Conservation (phyloP, 2,888 invertebrate genomes). For the Flabesymbios commensalis region DNA sequence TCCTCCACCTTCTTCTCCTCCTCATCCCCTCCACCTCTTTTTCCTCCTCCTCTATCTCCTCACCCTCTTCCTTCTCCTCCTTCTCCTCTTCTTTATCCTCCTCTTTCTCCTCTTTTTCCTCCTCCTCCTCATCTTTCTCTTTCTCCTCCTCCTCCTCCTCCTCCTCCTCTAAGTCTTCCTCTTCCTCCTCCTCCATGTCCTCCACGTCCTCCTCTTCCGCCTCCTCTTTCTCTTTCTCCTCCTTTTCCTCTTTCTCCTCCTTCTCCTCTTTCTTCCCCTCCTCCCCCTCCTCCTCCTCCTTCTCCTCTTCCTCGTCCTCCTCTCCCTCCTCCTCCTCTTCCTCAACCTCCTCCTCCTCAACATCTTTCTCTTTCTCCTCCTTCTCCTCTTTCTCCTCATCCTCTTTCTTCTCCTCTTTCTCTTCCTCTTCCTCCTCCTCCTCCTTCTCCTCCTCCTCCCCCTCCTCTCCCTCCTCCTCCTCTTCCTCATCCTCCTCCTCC, state of each 20-base stretch:
- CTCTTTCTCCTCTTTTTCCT: constrained; percentile 6
- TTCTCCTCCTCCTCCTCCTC: constrained; percentile 8
- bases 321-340: constrained; percentile 4
- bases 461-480: background rate
- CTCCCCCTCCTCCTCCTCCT: background rate
- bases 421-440: constrained; percentile 37
- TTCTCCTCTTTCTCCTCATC: constrained; percentile 36
- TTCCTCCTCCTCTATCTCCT: too few relatives aligned
- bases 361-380: background rate
- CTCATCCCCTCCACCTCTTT: too few relatives aligned
- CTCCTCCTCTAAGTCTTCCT: constrained; percentile 1
- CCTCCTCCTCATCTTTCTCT: constrained; percentile 5
- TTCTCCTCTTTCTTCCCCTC: background rate
- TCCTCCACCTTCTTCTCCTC: too few relatives aligned
- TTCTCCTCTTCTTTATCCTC: constrained; percentile 4
- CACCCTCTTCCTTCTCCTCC: constrained; percentile 6
- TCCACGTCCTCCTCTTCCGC: constrained; percentile 3
- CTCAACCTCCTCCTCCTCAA: background rate
- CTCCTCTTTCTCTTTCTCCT: background rate
- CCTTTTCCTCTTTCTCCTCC: background rate
- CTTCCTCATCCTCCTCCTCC: too few relatives aligned
- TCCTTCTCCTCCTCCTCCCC: constrained; percentile 32
- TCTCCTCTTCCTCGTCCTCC: background rate
- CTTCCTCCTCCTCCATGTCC: background rate
- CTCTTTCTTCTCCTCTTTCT: constrained; percentile 41